These are phyloP conservation scores for Rhyacichthys aspro DNA, from an alignment of 2,797 vertebrate genomes.

Conservation along the genomic window DNA sequence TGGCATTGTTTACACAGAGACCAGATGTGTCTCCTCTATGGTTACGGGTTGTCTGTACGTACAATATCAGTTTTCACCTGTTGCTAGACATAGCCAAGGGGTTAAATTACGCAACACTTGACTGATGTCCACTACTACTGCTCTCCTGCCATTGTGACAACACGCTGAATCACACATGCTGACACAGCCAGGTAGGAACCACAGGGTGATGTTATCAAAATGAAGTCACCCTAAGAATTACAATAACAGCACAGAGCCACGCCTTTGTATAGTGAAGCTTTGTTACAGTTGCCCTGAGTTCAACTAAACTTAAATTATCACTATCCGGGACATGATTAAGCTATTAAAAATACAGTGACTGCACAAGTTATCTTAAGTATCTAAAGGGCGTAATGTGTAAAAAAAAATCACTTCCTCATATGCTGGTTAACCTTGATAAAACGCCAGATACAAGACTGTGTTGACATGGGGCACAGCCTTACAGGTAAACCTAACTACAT, in stretches of 20 bases:
- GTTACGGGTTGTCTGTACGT: conserved; percentile 62
- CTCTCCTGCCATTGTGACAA: conserved; percentile 23
- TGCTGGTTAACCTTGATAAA: conserved; percentile 10
- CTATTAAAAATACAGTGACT: conserved; percentile 21
- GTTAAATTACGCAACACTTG: conserved; percentile 64
- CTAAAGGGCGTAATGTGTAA: too few species aligned
- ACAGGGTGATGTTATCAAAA: conserved; percentile 21
- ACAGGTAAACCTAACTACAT: conserved; percentile 35
- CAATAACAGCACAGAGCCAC: conserved; percentile 14
- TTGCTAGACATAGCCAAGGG: conserved; percentile 51
- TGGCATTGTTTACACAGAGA: conserved; percentile 19
- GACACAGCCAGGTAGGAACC: conserved; percentile 27
- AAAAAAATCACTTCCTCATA: conserved; percentile 55
- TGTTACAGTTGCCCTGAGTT: not conserved
- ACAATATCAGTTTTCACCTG: conserved; percentile 74
- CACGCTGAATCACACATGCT: conserved; percentile 44
- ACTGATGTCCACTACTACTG: conserved; percentile 35
- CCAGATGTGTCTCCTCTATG: conserved; percentile 63
- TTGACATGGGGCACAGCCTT: conserved; percentile 15
- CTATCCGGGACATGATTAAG: not conserved
- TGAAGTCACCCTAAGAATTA: conserved; percentile 12
- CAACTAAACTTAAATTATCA: too few species aligned
- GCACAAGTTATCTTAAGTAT: conserved; percentile 3
- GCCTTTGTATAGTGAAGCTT: conserved; percentile 22
- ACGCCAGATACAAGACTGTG: not conserved